Base-by-base conservation (phyloP, 2,888 invertebrate genomes). In the Crocallis elinguaria region DNA sequence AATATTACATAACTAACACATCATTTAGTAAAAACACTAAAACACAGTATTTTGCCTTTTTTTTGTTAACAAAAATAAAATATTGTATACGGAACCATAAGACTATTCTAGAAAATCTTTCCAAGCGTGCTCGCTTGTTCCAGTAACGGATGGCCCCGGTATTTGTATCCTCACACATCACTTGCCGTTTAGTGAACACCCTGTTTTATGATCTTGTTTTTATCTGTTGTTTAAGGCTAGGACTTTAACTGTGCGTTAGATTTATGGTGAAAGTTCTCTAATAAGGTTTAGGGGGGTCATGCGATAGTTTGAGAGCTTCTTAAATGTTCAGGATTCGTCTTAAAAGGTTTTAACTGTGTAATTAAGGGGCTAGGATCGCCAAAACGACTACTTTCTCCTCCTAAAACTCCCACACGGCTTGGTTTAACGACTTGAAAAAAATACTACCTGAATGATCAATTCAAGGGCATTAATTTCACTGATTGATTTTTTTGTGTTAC, bases 111-210 rank as follows among this genome's bases (percentile, higher is more conserved):
- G 3, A 27, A 38, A 38, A 7, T 6, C 70, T 74, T 71, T 73
- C 70, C 70, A 67, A 57, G 51, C 59, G 60, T 61, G 63, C 65
- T 60, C 45, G 63, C 71, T 71, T 71, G 71, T 75, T 75, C 71
- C 65, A 19, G 61, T 74, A 72, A 78, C 69, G 64, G 71, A 76
- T 74, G 70, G 71, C 53, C 37, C 16, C 33, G 66, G 62, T 72
- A 67, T 56, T 49, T 82, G 78, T 79, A 79, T 80, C 78, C 75
- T 75, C 76, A 75, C 76, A 78, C 74, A 73, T 81, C 79, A 81
- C 76, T 76, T 51, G 56, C 36, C 50, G 57, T 65, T 60, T 55
- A 59, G 55, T 68, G 66, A 71, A 71, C 67, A 57, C 23, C 46
- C 53, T 59, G 55, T 59, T 63, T 53, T 54, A 54, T 54, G 48